Base-by-base conservation (phyloP, 2,113 vertebrate genomes). In the Micronycteris hirsuta region DNA sequence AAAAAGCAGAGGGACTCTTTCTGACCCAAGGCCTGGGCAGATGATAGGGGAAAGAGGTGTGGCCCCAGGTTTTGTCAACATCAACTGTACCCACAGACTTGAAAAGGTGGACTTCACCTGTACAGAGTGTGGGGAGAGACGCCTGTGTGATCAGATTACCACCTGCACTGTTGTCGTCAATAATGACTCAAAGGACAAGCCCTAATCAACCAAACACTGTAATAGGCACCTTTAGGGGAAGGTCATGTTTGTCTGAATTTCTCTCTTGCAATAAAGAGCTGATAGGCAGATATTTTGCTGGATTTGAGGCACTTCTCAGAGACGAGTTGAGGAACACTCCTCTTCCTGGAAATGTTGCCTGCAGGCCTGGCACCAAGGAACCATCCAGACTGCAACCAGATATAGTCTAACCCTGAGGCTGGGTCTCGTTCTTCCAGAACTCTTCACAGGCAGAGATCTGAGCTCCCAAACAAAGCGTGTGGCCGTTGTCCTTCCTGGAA, bases 31-130 rank as follows among this genome's bases (percentile, higher is more conserved):
- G n/a, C 43, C 22, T 41, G 28, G 31, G 82, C 68, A 93, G 76
- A 71, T 89, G 86, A 61, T 38, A 70, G 43, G 24, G 47, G 56
- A 89, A 54, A 94, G 54, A 76, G 45, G 45, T 22, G 22, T 47
- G 78, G 73, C 56, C n/a, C 36, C 17, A 38, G 85, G 78, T 45
- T 95, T 89, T 94, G 89, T 96, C 91, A 97, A 68, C 41, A 96
- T 93, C 74, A 96, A 31, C 31, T 91, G 56, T 86, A 73, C 19
- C 58, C 41, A 49, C 67, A 93, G 77, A 86, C 68, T 91, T 78
- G 61, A 93, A 92, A 89, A 70, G 71, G 63, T 0, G 12, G 43
- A 67, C 43, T 65, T 95, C 65, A 86, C 56, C 31, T 92, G 38
- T 16, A 78, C 61, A 95, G 31, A 73, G 15, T 68, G 15, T 73